Evolutionary conservation across 2,888 invertebrate species (phyloP), one percentile per base, ranked within the genome.

Genomic region (Eulithis prunata): DNA sequence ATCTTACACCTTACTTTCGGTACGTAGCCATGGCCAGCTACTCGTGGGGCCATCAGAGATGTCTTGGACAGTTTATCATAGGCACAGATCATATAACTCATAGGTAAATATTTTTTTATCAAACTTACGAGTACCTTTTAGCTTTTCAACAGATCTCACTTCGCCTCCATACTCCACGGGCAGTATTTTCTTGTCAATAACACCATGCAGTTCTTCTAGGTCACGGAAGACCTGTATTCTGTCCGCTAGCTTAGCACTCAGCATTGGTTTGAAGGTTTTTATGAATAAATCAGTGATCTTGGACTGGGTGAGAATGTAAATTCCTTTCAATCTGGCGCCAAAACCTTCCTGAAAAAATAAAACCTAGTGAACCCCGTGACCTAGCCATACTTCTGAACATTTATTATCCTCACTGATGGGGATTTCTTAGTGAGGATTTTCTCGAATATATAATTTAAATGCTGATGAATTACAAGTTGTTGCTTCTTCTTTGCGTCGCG

Each of bases 91-190:
- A 21, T 21, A 21, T 21, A 21, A 21, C 2, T 21, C 21, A 21
- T 32, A 32, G 32, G 6, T 32, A 32, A 32, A 32, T 32, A 6
- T 32, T 5, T 32, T 32, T 32, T 32, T 32, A 32, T 3, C 10
- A 38, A 14, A 55, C 45, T 71, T 65, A 21, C 21, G 1, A 21
- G 21, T 68, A 83, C 84, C 73, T 49, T 74, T 74, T 12, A 83
- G 46, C 36, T 70, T 61, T 3, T 68, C 68, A 2, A 82, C 4
- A 3, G 80, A 68, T 51, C 64, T 75, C 13, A 81, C 78, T 4
- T 76, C 65, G 0, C 86, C 86, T 0, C 83, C 85, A 45, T 78
- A 81, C 0, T 85, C 84, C 0, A 49, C 12, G 0, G 85, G 83
- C 12, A 86, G 53, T 2, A 82, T 46, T 1, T 81, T 75, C 52